Conservation (phyloP, 2,797 vertebrate genomes). For the Micropoecilia bifurca region DNA sequence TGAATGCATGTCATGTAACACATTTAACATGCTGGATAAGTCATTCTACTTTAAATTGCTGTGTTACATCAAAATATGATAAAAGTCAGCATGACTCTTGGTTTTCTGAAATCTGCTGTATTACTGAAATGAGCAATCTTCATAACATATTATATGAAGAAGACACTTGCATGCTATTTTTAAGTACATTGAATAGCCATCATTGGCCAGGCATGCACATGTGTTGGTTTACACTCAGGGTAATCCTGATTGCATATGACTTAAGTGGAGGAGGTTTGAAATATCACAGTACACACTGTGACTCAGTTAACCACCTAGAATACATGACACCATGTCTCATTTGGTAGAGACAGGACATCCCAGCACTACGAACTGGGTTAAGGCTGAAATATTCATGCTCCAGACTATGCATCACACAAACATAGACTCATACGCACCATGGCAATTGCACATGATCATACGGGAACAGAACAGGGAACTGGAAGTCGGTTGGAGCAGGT, state of each 20-base stretch:
- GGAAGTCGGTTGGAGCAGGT: conserved; percentile 48
- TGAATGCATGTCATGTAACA: conserved; percentile 24
- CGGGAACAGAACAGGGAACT: conserved; percentile 47
- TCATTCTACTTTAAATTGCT: conserved; percentile 18
- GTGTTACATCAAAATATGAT: conserved; percentile 22
- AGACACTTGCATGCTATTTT: conserved; percentile 13
- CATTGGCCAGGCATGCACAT: conserved; percentile 32
- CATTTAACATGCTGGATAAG: conserved; percentile 14
- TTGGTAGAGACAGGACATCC: conserved; percentile 75
- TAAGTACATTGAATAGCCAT: conserved; percentile 30
- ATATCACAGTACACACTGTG: conserved; percentile 66
- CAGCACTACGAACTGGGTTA: conserved; percentile 72
- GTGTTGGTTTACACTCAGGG: conserved; percentile 39
- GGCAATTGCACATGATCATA: conserved; percentile 31
- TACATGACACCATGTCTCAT: conserved; percentile 73
- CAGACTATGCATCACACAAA: conserved; percentile 26
- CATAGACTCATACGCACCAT: conserved; percentile 24
- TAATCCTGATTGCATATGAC: conserved; percentile 65
- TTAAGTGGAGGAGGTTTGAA: conserved; percentile 66
- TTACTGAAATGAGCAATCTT: conserved; percentile 18
- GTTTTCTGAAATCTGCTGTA: conserved; percentile 11
- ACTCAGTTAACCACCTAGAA: conserved; percentile 79
- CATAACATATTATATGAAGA: conserved; percentile 6
- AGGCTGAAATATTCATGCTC: conserved; percentile 76
- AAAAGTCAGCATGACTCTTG: conserved; percentile 20